Percentiles rank a stretch among this genome's conserved stretches.
Evolutionary conservation across 1,140 invertebrate species (phyloP).

Genomic region (Mylabris phalerata): DNA sequence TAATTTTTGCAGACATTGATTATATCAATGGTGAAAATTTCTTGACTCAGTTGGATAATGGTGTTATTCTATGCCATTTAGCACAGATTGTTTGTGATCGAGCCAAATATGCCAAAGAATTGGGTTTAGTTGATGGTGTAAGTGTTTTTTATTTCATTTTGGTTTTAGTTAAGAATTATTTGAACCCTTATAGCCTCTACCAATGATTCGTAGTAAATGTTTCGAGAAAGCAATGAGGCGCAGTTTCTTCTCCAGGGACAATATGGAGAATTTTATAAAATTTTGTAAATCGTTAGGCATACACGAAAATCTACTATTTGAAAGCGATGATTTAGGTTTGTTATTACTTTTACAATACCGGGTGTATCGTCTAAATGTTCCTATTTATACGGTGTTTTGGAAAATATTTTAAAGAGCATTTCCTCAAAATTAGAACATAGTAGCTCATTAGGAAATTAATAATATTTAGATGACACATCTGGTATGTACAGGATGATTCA

Average conservation of each 20-base stretch:
- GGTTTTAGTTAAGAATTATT: constrained; percentile 3
- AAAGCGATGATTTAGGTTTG: constrained; percentile 82
- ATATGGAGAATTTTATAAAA: constrained; percentile 88
- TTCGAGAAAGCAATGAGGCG: constrained; percentile 72
- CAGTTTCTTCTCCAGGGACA: constrained; percentile 88
- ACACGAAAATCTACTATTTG: constrained; percentile 83
- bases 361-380: not conserved
- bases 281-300: constrained; percentile 83
- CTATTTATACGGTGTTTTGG: constrained; percentile 7
- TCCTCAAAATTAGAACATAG: too few species aligned
- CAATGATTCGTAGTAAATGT: constrained; percentile 61
- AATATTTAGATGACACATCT: too few species aligned
- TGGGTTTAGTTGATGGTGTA: constrained; percentile 57
- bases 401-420: constrained; percentile 13
- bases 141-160: constrained; percentile 31
- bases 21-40: constrained; percentile 71
- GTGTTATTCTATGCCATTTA: constrained; percentile 69
- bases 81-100: constrained; percentile 68
- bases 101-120: constrained; percentile 55
- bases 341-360: constrained; percentile 22
- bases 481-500: too few species aligned
- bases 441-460: too few species aligned
- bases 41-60: constrained; percentile 71
- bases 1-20: constrained; percentile 55
- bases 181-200: constrained; percentile 50